These are phyloP conservation scores for Philotrypesis tridentata DNA, from an alignment of 1,140 invertebrate genomes.

Conservation along the genomic window DNA sequence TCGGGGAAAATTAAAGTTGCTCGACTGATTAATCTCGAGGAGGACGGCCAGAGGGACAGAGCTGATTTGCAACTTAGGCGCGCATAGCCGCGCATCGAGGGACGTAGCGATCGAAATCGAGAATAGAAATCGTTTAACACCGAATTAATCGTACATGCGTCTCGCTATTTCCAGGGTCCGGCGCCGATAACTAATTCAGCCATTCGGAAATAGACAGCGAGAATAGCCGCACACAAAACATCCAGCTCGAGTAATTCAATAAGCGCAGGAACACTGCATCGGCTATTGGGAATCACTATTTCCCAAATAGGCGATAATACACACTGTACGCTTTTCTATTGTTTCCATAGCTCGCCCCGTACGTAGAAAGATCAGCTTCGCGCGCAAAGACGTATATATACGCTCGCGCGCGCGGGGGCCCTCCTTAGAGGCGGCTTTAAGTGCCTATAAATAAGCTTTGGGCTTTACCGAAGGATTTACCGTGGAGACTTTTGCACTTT, in stretches of 20 bases:
- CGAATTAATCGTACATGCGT: no score
- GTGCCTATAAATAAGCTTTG: conserved; percentile 59
- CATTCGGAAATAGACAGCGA: no score
- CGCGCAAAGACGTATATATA: conserved; percentile 28
- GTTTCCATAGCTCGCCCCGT: neutral
- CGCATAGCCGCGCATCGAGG: no score
- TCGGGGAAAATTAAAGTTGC: neutral
- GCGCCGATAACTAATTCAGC: no score
- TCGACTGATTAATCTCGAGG: no score
- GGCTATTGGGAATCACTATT: neutral
- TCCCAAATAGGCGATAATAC: neutral
- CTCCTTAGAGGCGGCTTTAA: conserved; percentile 59
- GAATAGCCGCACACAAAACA: no score
- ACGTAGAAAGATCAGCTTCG: conserved; percentile 1
- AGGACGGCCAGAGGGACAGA: no score
- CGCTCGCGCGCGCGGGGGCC: conserved; percentile 50
- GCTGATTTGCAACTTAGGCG: no score
- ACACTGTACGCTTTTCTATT: conserved; percentile 7
- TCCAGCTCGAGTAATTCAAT: no score
- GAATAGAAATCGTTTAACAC: no score
- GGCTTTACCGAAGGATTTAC: conserved; percentile 54
- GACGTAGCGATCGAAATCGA: no score
- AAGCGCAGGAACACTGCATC: neutral
- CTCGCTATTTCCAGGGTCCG: no score
- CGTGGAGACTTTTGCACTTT: conserved; percentile 59